Percentiles rank a stretch among this genome's conserved stretches.
Conservation (phyloP, 2,888 invertebrate genomes). For the Latrodectus elegans region DNA sequence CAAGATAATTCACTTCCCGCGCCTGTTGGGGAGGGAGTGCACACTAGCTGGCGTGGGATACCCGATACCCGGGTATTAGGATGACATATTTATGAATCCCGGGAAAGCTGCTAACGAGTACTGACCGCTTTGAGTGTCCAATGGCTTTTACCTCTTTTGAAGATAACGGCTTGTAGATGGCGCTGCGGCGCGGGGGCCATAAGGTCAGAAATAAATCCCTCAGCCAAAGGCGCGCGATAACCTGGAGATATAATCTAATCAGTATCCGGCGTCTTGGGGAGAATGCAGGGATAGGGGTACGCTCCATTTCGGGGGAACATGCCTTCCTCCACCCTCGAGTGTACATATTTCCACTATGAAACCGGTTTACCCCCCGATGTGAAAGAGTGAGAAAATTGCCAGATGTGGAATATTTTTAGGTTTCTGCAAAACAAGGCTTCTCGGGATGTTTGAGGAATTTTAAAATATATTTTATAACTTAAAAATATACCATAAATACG, state of each 20-base stretch:
- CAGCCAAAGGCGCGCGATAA: not conserved
- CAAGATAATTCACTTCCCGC: constrained; percentile 46
- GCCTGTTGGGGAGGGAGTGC: constrained; percentile 2
- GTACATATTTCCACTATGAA: too few relatives aligned
- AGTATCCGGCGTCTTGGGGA: too few relatives aligned
- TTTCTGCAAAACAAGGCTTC: too few relatives aligned
- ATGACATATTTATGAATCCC: constrained; percentile 60
- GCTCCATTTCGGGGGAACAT: too few relatives aligned
- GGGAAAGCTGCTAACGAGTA: constrained; percentile 51
- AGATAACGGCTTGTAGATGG: constrained; percentile 21
- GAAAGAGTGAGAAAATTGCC: too few relatives aligned
- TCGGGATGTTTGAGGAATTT: too few relatives aligned
- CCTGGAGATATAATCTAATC: not conserved
- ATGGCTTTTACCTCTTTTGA: constrained; percentile 29
- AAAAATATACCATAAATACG: too few relatives aligned
- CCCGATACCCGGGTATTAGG: constrained; percentile 48
- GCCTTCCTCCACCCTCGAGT: too few relatives aligned
- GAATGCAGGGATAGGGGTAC: too few relatives aligned
- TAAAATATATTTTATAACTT: too few relatives aligned
- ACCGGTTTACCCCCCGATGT: too few relatives aligned
- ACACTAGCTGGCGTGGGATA: constrained; percentile 16
- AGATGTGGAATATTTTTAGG: too few relatives aligned
- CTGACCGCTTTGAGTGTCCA: constrained; percentile 65
- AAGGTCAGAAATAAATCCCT: constrained; percentile 38
- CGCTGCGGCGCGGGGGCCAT: not conserved